phyloP scores from a whole-genome alignment of 92 coral and sea anemone genomes.

The Epizoanthus scotinus region DNA sequence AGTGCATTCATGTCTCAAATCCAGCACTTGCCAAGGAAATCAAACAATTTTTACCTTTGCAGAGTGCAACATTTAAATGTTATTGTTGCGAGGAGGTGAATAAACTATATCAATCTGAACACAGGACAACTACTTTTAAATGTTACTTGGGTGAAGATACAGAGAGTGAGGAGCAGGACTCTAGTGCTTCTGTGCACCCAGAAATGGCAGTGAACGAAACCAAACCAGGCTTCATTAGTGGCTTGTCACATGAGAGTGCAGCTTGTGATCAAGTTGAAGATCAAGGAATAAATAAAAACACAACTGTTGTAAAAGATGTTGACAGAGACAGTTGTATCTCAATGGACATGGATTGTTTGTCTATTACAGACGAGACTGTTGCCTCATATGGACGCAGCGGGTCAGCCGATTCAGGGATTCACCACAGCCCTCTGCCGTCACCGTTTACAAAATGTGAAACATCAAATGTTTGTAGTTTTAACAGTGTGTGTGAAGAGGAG shows the following conservation, averaged over 20 bases:
- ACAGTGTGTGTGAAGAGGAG: slow-evolving; percentile 39
- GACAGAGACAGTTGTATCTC: slow-evolving; percentile 66
- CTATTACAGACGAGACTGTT: slow-evolving; percentile 53
- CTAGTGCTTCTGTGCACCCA: background rate
- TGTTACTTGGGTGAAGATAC: slow-evolving; percentile 2
- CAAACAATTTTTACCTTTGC: slow-evolving; percentile 55
- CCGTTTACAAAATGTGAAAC: slow-evolving; percentile 34
- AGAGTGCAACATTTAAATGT: slow-evolving; percentile 67
- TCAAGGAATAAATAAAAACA: background rate
- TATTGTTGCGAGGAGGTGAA: slow-evolving; percentile 68
- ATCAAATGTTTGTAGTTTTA: slow-evolving; percentile 41
- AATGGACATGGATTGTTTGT: slow-evolving; percentile 50
- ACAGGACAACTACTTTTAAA: slow-evolving; percentile 11
- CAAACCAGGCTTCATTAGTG: background rate
- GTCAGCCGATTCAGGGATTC: slow-evolving; percentile 82
- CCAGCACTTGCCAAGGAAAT: slow-evolving; percentile 51
- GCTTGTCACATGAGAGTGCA: background rate
- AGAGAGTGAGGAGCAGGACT: background rate
- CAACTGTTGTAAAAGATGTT: slow-evolving; percentile 5
- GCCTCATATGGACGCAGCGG: slow-evolving; percentile 77
- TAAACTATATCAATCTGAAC: background rate
- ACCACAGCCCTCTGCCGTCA: slow-evolving; percentile 56
- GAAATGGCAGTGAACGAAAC: background rate
- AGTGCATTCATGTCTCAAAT: background rate
- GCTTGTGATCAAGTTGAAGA: background rate